Percentiles rank a stretch among this genome's conserved stretches.
These are phyloP conservation scores for Reticulitermes speratus DNA, from an alignment of 1,140 invertebrate species.

Conservation along the genomic window DNA sequence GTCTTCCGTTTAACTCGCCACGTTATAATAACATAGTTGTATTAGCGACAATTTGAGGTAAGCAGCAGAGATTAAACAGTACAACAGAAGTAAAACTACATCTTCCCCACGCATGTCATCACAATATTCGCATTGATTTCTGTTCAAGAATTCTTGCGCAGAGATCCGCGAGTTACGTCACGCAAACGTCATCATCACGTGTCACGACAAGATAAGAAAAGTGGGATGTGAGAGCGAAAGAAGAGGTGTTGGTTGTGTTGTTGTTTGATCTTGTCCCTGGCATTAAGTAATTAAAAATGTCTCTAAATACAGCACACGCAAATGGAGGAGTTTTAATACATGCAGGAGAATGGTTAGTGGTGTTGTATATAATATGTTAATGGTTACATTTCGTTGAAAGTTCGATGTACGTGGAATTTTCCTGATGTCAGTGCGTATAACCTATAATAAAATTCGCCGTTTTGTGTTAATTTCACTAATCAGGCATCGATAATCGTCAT, in stretches of 20 bases:
- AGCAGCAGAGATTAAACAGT: neutral
- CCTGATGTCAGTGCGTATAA: neutral
- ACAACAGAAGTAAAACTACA: conserved; percentile 19
- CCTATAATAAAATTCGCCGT: neutral
- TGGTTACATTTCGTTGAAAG: too few species aligned
- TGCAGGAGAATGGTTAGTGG: conserved; percentile 85
- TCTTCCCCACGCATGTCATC: conserved; percentile 37
- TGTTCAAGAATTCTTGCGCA: conserved; percentile 32
- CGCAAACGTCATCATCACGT: conserved; percentile 33
- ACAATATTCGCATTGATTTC: conserved; percentile 39
- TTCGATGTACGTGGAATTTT: neutral
- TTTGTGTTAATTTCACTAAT: too few species aligned
- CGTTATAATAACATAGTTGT: neutral
- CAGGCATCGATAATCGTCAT: too few species aligned
- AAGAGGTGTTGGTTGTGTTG: neutral
- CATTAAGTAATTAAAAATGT: conserved; percentile 63
- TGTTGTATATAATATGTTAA: neutral
- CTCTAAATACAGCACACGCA: conserved; percentile 88
- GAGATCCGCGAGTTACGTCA: neutral
- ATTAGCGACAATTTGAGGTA: neutral
- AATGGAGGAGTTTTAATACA: conserved; percentile 90
- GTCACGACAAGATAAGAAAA: conserved; percentile 32
- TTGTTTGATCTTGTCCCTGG: neutral
- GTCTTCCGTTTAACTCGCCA: neutral
- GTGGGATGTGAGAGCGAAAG: neutral